phyloP scores from a whole-genome alignment of 1,140 invertebrate species.

The Charaxes varanes region DNA sequence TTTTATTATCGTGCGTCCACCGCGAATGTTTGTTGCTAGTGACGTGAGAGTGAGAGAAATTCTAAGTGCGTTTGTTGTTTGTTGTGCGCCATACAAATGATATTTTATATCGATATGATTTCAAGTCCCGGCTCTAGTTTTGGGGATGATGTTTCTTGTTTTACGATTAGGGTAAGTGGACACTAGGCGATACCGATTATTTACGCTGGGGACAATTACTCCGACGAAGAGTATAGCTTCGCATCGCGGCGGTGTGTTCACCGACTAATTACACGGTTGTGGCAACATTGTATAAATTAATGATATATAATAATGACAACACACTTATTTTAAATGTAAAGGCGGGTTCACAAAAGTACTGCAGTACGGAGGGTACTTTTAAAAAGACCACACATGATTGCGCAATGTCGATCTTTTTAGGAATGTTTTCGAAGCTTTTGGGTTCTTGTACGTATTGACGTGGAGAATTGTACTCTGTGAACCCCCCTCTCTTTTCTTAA shows the following conservation, averaged over 20 bases:
- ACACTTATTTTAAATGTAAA: constrained; percentile 1
- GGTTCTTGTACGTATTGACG: no score
- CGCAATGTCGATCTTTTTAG: no score
- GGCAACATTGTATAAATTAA: constrained; percentile 6
- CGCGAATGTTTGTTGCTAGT: constrained; percentile 47
- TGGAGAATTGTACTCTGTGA: no score
- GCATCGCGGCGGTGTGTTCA: constrained; percentile 13
- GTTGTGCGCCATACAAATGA: constrained; percentile 44
- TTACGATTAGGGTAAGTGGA: constrained; percentile 7
- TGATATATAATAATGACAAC: background rate
- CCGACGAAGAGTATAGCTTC: constrained; percentile 8
- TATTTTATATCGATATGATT: constrained; percentile 13
- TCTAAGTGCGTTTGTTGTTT: constrained; percentile 60
- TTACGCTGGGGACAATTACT: constrained; percentile 6
- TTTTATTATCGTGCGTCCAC: constrained; percentile 49
- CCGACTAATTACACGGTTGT: constrained; percentile 10
- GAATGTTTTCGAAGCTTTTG: no score
- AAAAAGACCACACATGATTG: no score
- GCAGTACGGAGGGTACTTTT: no score
- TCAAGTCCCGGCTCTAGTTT: constrained; percentile 11
- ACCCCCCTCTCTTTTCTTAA: no score
- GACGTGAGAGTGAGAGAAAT: constrained; percentile 43
- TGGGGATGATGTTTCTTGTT: constrained; percentile 5
- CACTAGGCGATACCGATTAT: constrained; percentile 5
- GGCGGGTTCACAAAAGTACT: constrained; percentile 10